Base-by-base conservation (phyloP, 2,888 invertebrate genomes). In the Dynastes tityus region DNA sequence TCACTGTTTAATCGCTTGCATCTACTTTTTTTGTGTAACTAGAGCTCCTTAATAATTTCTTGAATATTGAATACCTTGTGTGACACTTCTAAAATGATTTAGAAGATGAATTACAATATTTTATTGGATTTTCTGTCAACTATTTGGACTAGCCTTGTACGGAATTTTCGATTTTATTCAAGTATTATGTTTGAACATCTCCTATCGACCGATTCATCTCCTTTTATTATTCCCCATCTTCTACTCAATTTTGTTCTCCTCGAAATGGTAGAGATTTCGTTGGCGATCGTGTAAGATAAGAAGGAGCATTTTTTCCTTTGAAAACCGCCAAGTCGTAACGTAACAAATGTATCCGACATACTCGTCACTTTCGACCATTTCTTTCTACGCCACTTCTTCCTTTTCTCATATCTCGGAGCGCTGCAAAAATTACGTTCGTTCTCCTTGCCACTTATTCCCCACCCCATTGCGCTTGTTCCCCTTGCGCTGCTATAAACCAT, bases 291-390 rank as follows among this genome's bases (percentile, higher is more conserved):
- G 51, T 1, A 16, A 68, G 68, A 68, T 68, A 68, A 68, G 45
- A 61, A 6, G 49, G 13, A 45, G 8, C 0, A 45, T 45, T 51
- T 68, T 29, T 32, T 63, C 29, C 29, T 68, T 68, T 51, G 8
- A 51, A 68, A 68, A 68, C n/a, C 68, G 27, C 68, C 68, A 68
- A 68, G 68, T 29, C 51, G 51, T 68, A 51, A 51, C 27, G 67
- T 68, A 49, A 49, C 22, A 68, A 68, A 68, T 68, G 67, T 68
- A 49, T 73, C 58, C 73, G 73, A 73, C 58, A 40, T 58, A 73
- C 45, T 73, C 71, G 53, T 71, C 58, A 55, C 71, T 58, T 71
- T 58, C 58, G 37, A 13, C 58, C 40, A 45, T 73, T 58, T 40
- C 32, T 37, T 73, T 55, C 40, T 58, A 22, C 55, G 55, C 22